These are phyloP conservation scores for Araneus ventricosus DNA, from an alignment of 1,140 invertebrate genomes.

Conservation along the genomic window DNA sequence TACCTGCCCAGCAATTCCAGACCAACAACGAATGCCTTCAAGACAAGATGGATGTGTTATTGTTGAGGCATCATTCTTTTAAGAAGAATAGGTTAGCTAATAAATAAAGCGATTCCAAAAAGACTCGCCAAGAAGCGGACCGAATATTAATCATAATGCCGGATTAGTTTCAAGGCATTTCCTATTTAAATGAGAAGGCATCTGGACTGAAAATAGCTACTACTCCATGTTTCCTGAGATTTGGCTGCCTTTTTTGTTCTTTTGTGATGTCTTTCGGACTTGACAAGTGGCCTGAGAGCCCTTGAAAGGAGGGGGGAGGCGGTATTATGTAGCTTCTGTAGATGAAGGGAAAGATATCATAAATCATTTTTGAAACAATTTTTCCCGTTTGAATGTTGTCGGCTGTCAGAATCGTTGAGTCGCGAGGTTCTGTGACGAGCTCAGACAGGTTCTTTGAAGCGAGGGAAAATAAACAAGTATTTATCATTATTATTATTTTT, in stretches of 20 bases:
- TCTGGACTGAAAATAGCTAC: not conserved
- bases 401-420: not conserved
- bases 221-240: not conserved
- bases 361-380: conserved; percentile 10
- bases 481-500: not conserved
- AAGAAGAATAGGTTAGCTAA: not conserved
- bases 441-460: conserved; percentile 5
- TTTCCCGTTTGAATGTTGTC: conserved; percentile 6
- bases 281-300: not conserved
- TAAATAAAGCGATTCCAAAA: not conserved
- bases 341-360: conserved; percentile 1
- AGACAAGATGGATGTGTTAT: conserved; percentile 5
- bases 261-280: not conserved
- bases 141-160: not conserved
- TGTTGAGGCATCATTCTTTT: conserved; percentile 24
- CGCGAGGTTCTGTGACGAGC: not conserved
- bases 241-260: not conserved
- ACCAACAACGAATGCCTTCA: not conserved
- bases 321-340: not conserved
- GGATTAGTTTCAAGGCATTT: not conserved
- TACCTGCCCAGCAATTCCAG: not conserved
- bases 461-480: not conserved
- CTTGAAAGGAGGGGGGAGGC: not conserved
- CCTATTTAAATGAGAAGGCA: not conserved
- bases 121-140: not conserved